Evolutionary conservation across 2,797 vertebrate species (phyloP).

Genomic region (Philypnodon macrostomus): DNA sequence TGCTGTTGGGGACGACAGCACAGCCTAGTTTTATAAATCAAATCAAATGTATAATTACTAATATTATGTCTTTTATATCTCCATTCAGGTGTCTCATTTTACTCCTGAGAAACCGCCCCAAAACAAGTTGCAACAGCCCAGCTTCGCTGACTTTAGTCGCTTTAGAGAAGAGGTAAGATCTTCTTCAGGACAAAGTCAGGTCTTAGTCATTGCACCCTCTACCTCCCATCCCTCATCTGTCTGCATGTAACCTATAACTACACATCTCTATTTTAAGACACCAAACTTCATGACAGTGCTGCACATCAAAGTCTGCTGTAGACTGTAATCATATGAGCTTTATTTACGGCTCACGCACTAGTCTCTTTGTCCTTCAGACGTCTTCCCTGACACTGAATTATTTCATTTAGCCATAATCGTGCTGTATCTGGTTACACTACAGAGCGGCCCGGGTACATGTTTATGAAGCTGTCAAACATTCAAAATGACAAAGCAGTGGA

Average conservation of each 20-base stretch:
- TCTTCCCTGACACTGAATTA: conserved; percentile 11
- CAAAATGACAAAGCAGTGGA: background rate
- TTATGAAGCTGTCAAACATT: conserved; percentile 13
- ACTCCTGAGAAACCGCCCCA: conserved; percentile 51
- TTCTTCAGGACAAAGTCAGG: background rate
- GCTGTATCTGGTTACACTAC: conserved; percentile 2
- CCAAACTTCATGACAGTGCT: conserved; percentile 17
- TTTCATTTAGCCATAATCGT: conserved; percentile 2
- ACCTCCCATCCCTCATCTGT: background rate
- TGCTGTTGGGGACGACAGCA: too few relatives aligned
- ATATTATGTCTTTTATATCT: background rate
- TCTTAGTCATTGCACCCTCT: too few relatives aligned
- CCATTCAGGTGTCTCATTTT: conserved; percentile 66
- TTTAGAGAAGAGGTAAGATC: conserved; percentile 75
- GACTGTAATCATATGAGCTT: conserved; percentile 9
- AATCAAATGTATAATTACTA: too few relatives aligned
- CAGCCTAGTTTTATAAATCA: too few relatives aligned
- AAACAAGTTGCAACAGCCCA: conserved; percentile 66
- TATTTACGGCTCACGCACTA: conserved; percentile 21
- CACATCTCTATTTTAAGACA: conserved; percentile 24
- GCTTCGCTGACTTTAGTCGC: conserved; percentile 75
- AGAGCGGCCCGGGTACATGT: background rate
- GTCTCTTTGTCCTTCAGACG: conserved; percentile 20
- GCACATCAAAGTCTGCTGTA: conserved; percentile 20
- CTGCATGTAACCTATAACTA: background rate